Evolutionary conservation across 1,140 invertebrate species (phyloP), one percentile per base, ranked within the genome.

Genomic region (Drosophila sucinea): DNA sequence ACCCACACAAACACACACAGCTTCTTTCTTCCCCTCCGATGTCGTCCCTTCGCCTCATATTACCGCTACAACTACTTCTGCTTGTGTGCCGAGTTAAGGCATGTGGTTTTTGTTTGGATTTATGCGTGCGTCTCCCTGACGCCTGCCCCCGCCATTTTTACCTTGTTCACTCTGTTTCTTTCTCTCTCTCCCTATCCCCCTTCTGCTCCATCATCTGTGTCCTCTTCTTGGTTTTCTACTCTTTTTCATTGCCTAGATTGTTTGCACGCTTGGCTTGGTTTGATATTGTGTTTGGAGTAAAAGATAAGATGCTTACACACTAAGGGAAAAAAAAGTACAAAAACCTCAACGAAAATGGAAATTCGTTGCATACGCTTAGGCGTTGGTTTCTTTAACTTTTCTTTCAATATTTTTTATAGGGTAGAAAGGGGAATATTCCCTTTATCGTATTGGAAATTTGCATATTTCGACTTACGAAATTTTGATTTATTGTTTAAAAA

Each of bases 91-190:
- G 60, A 75, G 72, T 78, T 81, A 83, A 77, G 79, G 84, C 83
- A 87, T 86, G 83, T 77, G 79, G 79, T 86, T 78, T 77, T 82
- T 87, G 79, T 86, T 79, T 87, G 79, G 76, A 86, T 87, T 87
- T 87, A 86, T 86, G 83, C 77, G 73, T 87, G 67, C 70, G 64
- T 54, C 54, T 70, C 44, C 17, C 30, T 56, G 44, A 55, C 25
- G 44, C 25, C 44, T 8, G 7, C 44, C 44, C 44, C 23, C 44
- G 44, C 23, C 23, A 38, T 25, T 51, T 51, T 51, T 51, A 27
- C 44, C 66, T 51, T 47, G 23, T 30, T 30, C 51, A n/a, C 58
- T 29, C 3, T 30, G 7, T 17, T 40, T 3, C 29, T 40, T n/a
- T 35, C 62, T 1, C 25, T 35, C 11, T 38, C 11, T 4, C 11